Percentiles rank a stretch among this genome's conserved stretches.
phyloP scores from a whole-genome alignment of 37 sponge, comb jelly and placozoan genomes.

The Amphimedon queenslandica region DNA sequence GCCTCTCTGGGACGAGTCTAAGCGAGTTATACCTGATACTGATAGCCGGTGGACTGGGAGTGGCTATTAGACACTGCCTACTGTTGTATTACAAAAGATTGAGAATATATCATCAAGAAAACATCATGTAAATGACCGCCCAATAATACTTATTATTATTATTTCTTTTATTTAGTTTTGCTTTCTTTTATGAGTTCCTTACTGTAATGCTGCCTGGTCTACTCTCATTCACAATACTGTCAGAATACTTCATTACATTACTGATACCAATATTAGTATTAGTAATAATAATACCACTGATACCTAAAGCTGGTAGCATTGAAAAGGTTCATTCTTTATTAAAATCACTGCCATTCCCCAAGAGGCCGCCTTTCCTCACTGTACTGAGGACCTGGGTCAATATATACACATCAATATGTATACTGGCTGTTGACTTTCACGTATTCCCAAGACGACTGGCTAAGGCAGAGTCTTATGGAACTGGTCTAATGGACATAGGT shows the following conservation, averaged over 20 bases:
- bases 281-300: neutral
- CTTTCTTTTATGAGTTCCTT: slow-evolving; percentile 26
- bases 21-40: slow-evolving; percentile 51
- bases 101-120: neutral
- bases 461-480: slow-evolving; percentile 87
- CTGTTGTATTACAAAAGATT: neutral
- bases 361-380: slow-evolving; percentile 55
- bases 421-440: slow-evolving; percentile 93
- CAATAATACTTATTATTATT: too few relatives aligned
- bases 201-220: slow-evolving; percentile 44
- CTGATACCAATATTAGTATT: neutral
- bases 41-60: slow-evolving; percentile 22
- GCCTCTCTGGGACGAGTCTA: slow-evolving; percentile 50
- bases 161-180: too few relatives aligned
- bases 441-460: slow-evolving; percentile 86
- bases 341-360: slow-evolving; percentile 7
- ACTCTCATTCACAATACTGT: slow-evolving; percentile 65
- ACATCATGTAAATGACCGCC: neutral
- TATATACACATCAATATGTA: slow-evolving; percentile 81
- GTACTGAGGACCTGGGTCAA: slow-evolving; percentile 60
- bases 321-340: neutral
- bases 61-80: slow-evolving; percentile 3
- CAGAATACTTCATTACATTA: slow-evolving; percentile 27
- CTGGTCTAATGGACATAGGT: slow-evolving; percentile 94
- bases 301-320: neutral